A percentile compares a stretch with the other conserved stretches of the same genome.
These are phyloP conservation scores for Cotesia congregata DNA, from an alignment of 2,888 invertebrate genomes.

Conservation along the genomic window DNA sequence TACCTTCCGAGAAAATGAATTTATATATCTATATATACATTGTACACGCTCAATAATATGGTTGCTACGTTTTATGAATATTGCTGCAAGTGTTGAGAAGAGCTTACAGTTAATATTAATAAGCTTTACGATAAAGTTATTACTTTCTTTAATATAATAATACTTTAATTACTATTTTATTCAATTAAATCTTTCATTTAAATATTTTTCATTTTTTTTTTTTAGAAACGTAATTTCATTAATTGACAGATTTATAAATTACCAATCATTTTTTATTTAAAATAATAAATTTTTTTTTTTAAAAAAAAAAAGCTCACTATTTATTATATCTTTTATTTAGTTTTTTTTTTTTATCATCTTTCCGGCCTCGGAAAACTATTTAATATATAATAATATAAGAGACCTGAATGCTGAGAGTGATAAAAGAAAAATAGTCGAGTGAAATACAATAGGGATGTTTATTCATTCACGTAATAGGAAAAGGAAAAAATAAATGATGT, in stretches of 20 bases:
- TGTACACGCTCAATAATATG: neutral
- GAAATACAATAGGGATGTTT: neutral
- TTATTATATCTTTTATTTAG: too few species aligned
- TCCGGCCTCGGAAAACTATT: too few species aligned
- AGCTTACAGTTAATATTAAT: neutral
- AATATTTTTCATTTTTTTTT: too few species aligned
- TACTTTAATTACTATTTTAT: neutral
- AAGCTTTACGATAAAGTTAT: neutral
- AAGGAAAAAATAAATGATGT: neutral
- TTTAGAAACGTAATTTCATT: too few species aligned
- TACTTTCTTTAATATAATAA: neutral
- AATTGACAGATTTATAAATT: too few species aligned
- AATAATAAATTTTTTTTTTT: too few species aligned
- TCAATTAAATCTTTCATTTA: neutral
- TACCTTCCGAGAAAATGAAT: slow-evolving; percentile 11
- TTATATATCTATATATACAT: slow-evolving; percentile 7
- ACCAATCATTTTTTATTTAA: too few species aligned
- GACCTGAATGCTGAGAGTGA: neutral
- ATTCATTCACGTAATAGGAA: neutral
- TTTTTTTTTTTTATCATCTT: too few species aligned
- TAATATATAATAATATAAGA: too few species aligned
- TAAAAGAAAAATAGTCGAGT: neutral
- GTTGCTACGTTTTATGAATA: neutral
- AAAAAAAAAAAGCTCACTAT: too few species aligned
- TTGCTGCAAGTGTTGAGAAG: neutral